Evolutionary conservation across 2,888 invertebrate species (phyloP).

Genomic region (Nephrocerus scutellatus): DNA sequence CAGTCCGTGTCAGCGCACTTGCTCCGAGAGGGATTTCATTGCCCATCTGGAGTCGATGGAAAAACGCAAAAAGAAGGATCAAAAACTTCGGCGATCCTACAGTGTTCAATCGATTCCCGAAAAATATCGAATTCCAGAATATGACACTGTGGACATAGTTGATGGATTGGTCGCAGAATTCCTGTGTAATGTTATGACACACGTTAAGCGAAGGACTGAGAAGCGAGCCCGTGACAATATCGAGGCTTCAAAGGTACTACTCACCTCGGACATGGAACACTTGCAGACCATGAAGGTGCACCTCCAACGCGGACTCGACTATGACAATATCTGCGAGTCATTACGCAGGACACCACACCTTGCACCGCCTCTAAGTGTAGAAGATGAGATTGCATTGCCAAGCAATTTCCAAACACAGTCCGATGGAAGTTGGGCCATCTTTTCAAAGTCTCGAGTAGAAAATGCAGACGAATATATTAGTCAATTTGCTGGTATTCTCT

Average conservation of each 20-base stretch:
- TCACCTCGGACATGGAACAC: slow-evolving; percentile 36
- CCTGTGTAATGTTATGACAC: slow-evolving; percentile 25
- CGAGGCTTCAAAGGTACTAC: slow-evolving; percentile 35
- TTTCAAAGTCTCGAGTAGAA: slow-evolving; percentile 48
- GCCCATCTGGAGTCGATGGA: slow-evolving; percentile 14
- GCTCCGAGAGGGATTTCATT: slow-evolving; percentile 18
- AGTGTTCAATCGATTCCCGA: slow-evolving; percentile 38
- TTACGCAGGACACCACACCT: slow-evolving; percentile 47
- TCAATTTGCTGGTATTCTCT: slow-evolving; percentile 33
- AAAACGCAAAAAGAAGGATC: slow-evolving; percentile 9
- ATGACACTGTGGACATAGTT: slow-evolving; percentile 31
- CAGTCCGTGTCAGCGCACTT: slow-evolving; percentile 21
- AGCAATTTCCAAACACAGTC: slow-evolving; percentile 56
- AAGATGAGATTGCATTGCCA: slow-evolving; percentile 52
- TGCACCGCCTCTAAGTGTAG: slow-evolving; percentile 33
- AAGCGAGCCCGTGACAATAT: slow-evolving; percentile 26
- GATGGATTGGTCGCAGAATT: slow-evolving; percentile 29
- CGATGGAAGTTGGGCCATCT: slow-evolving; percentile 54
- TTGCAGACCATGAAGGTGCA: slow-evolving; percentile 33
- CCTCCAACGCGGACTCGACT: slow-evolving; percentile 36
- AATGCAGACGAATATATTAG: slow-evolving; percentile 27
- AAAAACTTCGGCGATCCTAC: slow-evolving; percentile 24
- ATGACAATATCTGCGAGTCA: slow-evolving; percentile 45
- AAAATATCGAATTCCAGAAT: slow-evolving; percentile 29
- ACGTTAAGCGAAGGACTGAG: slow-evolving; percentile 27